Conservation (phyloP, 2,797 vertebrate genomes). For the Gastrophryne carolinensis region DNA sequence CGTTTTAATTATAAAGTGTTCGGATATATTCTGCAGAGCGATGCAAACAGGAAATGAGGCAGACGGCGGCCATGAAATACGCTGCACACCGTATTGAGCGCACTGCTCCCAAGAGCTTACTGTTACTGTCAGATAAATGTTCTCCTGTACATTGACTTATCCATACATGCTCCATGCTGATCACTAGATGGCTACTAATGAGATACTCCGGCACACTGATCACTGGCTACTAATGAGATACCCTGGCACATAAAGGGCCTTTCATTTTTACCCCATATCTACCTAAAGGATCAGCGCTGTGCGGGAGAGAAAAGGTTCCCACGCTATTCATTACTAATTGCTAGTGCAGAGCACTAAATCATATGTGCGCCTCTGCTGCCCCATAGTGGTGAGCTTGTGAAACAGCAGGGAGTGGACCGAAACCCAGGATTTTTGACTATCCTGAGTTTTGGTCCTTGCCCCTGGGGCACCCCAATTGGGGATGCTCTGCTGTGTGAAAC, state of each 20-base stretch:
- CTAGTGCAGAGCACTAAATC: not conserved
- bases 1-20: not conserved
- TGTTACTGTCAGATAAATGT: not conserved
- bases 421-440: too few relatives aligned
- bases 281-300: not conserved
- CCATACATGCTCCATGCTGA: too few relatives aligned
- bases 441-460: too few relatives aligned
- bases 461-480: too few relatives aligned
- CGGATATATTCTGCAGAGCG: not conserved
- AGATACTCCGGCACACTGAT: not conserved
- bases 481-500: too few relatives aligned
- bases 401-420: too few relatives aligned
- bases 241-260: not conserved
- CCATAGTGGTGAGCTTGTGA: conserved; percentile 4
- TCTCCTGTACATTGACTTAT: not conserved
- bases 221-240: not conserved
- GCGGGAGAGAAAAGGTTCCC: not conserved
- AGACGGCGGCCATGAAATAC: not conserved
- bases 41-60: not conserved
- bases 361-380: conserved; percentile 8
- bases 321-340: not conserved
- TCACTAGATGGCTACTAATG: not conserved
- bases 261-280: not conserved
- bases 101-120: not conserved
- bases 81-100: not conserved